Evolutionary conservation across 2,888 invertebrate species (phyloP), one percentile per base, ranked within the genome.

Genomic region (Dryocosmus kuriphilus): DNA sequence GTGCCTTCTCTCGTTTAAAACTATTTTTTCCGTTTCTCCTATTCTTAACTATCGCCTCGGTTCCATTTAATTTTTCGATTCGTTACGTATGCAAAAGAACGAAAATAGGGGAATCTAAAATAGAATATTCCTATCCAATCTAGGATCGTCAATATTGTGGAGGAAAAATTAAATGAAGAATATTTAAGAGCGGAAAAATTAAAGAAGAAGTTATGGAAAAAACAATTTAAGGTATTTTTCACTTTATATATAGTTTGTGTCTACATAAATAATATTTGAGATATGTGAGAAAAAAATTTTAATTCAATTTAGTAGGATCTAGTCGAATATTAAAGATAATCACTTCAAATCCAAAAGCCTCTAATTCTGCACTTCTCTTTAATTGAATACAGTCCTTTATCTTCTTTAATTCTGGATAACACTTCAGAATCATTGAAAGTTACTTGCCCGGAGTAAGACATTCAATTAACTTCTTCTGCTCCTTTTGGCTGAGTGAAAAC

Each of bases 11-110:
- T 19, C 27, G 19, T 27, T 71, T 71, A 24, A 22, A 51, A 30
- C 27, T 71, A 51, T 51, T 71, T 51, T 71, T 71, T 51, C 71
- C 51, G 51, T 71, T 71, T 71, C 11, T 71, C 51, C 51, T 71
- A 51, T 71, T 46, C 51, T 32, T 51, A 71, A 71, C 71, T 30
- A 71, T 51, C 51, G n/a, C 71, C 41, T 51, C 51, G 7, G 41
- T 65, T 65, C 38, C 71, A 11, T n/a, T 61, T 61, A 19, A 11
- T n/a, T 57, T 63, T n/a, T 51, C 30, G 27, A 51, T 71, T 57
- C n/a, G 27, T 51, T 51, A 32, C 19, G 3, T 51, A 51, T n/a
- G 35, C n/a, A 67, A 41, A 35, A 38, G 57, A 38, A 65, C 3
- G 35, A 22, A 24, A 35, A 35, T 38, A 11, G 35, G 9, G 22